Conservation (phyloP, 2,888 invertebrate genomes). For the Acrobasis repandana region DNA sequence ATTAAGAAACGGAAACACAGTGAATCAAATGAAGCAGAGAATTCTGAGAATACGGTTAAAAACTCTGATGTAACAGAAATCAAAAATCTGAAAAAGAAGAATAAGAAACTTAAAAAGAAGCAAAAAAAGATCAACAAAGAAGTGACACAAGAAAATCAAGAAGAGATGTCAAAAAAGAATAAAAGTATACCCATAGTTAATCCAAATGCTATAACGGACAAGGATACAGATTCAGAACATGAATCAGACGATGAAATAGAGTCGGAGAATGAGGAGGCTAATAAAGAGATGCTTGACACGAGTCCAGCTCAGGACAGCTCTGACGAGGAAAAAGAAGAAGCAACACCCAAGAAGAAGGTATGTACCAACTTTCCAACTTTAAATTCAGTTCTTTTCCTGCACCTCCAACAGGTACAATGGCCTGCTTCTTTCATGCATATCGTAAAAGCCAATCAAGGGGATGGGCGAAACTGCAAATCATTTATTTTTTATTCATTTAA, state of each 20-base stretch:
- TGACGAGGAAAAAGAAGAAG: conserved; percentile 57
- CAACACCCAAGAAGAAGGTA: conserved; percentile 28
- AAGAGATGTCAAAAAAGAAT: conserved; percentile 32
- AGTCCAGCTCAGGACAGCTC: conserved; percentile 52
- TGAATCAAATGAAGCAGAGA: conserved; percentile 24
- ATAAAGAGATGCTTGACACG: conserved; percentile 54
- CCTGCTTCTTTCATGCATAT: too few relatives aligned
- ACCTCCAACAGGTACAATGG: too few relatives aligned
- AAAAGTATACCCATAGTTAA: conserved; percentile 45
- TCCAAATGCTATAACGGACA: conserved; percentile 70
- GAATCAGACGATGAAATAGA: conserved; percentile 74
- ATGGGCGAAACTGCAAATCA: too few relatives aligned
- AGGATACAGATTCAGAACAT: conserved; percentile 75
- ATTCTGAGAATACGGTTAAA: conserved; percentile 14
- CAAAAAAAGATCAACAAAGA: conserved; percentile 22
- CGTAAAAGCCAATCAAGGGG: too few relatives aligned
- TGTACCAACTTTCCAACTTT: too few relatives aligned
- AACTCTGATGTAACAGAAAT: not conserved
- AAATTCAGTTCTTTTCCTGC: too few relatives aligned
- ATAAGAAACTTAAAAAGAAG: conserved; percentile 5
- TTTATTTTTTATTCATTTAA: too few relatives aligned
- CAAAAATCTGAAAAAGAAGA: not conserved
- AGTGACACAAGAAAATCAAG: not conserved
- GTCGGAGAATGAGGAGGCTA: conserved; percentile 67
- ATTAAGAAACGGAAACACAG: conserved; percentile 22